Evolutionary conservation across 2,113 vertebrate genomes (phyloP).

Genomic region (Pelmatolapia mariae): DNA sequence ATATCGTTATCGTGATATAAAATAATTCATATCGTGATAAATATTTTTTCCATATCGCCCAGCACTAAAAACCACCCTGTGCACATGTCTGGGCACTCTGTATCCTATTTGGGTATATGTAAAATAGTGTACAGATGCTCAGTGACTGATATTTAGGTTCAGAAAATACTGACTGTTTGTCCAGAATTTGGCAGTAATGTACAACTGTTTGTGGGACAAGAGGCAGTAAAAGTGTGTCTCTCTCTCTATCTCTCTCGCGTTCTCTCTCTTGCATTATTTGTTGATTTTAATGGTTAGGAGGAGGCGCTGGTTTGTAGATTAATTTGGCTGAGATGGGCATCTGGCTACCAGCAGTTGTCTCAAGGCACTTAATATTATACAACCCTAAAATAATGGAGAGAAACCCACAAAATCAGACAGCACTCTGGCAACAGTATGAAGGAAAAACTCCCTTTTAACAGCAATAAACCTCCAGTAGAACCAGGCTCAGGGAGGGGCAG

Average conservation of each 20-base stretch:
- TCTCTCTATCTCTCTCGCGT: fast-evolving
- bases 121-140: not conserved
- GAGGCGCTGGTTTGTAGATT: fast-evolving
- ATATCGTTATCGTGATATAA: too few species aligned
- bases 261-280: not conserved
- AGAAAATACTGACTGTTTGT: not conserved
- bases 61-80: fast-evolving
- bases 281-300: not conserved
- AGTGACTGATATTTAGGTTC: not conserved
- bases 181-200: fast-evolving
- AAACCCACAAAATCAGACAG: too few species aligned
- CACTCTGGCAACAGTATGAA: not conserved
- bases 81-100: fast-evolving
- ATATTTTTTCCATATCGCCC: too few species aligned
- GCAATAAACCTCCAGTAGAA: too few species aligned
- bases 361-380: not conserved
- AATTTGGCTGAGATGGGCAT: not conserved
- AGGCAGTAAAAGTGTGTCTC: not conserved
- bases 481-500: too few species aligned
- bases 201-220: not conserved
- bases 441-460: not conserved
- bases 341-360: not conserved
- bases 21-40: too few species aligned
- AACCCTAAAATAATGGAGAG: too few species aligned
- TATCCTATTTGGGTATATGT: not conserved